Percentiles rank a stretch among this genome's conserved stretches.
Conservation (phyloP, 2,797 vertebrate genomes). For the Darevskia nairensis region DNA sequence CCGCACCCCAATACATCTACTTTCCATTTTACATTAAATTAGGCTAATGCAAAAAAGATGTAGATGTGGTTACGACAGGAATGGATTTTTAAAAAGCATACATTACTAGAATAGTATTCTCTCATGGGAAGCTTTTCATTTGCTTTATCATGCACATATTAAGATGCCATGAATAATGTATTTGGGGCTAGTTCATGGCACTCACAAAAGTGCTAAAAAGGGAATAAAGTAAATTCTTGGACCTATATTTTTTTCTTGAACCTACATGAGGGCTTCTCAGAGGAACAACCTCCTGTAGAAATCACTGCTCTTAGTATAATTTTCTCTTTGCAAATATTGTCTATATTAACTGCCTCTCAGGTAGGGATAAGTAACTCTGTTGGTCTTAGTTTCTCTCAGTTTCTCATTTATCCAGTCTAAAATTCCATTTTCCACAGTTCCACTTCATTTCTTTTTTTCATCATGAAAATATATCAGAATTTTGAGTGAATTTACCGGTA, state of each 20-base stretch:
- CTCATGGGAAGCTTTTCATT: constrained; percentile 22
- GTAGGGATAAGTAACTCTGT: no score
- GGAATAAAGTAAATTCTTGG: neutral
- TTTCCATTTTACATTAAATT: constrained; percentile 31
- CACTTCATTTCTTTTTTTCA: no score
- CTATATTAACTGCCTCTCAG: neutral
- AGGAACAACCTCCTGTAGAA: neutral
- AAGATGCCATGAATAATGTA: constrained; percentile 27
- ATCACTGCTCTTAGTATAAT: neutral
- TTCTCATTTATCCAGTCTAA: no score
- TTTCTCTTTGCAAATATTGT: neutral
- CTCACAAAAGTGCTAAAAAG: neutral
- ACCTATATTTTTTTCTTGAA: neutral
- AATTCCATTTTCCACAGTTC: no score
- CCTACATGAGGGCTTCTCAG: neutral
- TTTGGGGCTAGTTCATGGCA: neutral
- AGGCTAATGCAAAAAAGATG: constrained; percentile 33
- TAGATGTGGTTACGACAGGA: constrained; percentile 17
- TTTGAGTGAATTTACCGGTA: no score
- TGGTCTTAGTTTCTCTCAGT: no score
- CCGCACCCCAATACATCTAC: neutral
- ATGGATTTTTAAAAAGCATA: constrained; percentile 9
- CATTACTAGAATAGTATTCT: constrained; percentile 12
- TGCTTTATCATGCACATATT: constrained; percentile 37
- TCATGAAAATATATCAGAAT: no score